Base-by-base conservation (phyloP, 1,140 invertebrate species). In the Cotesia typhae region DNA sequence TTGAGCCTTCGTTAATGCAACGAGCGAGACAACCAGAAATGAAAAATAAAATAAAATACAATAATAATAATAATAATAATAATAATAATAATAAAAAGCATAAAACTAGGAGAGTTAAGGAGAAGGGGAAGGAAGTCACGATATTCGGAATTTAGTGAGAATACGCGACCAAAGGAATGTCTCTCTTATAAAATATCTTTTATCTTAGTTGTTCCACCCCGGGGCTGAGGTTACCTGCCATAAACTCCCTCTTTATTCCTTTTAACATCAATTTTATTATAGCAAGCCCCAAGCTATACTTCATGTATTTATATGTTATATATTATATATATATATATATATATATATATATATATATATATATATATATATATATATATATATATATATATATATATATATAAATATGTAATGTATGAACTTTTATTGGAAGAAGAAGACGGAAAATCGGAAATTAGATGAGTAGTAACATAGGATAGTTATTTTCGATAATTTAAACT, bases 81-180 rank as follows among this genome's bases (percentile, higher is more conserved):
- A 41, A 9, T 7, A 47, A 47, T 1, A 28, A 28, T 2, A 28
- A 28, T 2, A 28, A 36, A 9, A 4, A 0, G 14, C 5, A 7
- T 35, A 28, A 35, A 37, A 64, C 4, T 35, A 41, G 64, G 1
- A 10, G 38, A 12, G 47, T n/a, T 9, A 17, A 20, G 9, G 17
- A 38, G 20, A 66, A 51, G 28, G 71, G 10, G 41, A 36, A 35
- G 67, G 61, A 57, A 66, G 47, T 63, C 60, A 52, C 67, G 72
- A 73, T 73, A 73, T 73, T 69, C 67, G 67, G 60, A 69, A 73
- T 73, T 73, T 66, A 64, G 47, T 20, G 71, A 61, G 71, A 72
- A 72, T 72, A 63, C 59, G 65, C 55, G 66, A 38, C 71, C 71
- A 72, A 72, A 72, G 64, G 71, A 72, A 72, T 67, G 59, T 68